A percentile compares a stretch with the other conserved stretches of the same genome.
phyloP scores from a whole-genome alignment of 2,797 vertebrate genomes.

The Helostoma temminkii region DNA sequence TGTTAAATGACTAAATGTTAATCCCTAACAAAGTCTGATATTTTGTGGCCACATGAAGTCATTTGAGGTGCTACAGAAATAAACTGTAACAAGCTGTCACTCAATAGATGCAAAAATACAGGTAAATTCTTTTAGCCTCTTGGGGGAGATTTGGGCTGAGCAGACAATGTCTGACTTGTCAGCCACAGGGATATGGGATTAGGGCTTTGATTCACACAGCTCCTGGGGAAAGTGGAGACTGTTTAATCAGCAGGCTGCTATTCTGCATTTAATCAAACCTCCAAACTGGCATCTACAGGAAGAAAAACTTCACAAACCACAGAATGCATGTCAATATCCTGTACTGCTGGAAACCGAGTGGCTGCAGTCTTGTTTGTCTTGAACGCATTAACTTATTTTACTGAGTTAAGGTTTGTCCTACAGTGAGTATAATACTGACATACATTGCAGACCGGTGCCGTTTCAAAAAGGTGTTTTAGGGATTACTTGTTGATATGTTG shows the following conservation, averaged over 20 bases:
- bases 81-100: background rate
- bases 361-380: constrained; percentile 17
- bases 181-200: constrained; percentile 38
- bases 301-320: constrained; percentile 57
- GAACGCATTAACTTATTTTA: no score
- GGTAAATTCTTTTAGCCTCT: constrained; percentile 24
- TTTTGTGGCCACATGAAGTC: background rate
- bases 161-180: constrained; percentile 42
- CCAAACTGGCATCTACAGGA: constrained; percentile 48
- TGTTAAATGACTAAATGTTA: background rate
- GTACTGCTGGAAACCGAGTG: constrained; percentile 27
- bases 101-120: constrained; percentile 9
- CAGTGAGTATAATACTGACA: constrained; percentile 1
- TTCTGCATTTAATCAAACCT: constrained; percentile 62
- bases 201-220: constrained; percentile 45
- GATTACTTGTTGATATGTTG: background rate
- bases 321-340: constrained; percentile 55
- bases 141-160: constrained; percentile 41
- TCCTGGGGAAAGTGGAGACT: constrained; percentile 40
- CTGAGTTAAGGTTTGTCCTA: constrained; percentile 7
- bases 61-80: constrained; percentile 6
- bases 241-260: constrained; percentile 63
- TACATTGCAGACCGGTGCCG: background rate
- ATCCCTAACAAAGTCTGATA: background rate
- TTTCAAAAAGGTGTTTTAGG: constrained; percentile 4